Base-by-base conservation (phyloP, 2,113 vertebrate genomes). In the Dasyornis broadbenti region DNA sequence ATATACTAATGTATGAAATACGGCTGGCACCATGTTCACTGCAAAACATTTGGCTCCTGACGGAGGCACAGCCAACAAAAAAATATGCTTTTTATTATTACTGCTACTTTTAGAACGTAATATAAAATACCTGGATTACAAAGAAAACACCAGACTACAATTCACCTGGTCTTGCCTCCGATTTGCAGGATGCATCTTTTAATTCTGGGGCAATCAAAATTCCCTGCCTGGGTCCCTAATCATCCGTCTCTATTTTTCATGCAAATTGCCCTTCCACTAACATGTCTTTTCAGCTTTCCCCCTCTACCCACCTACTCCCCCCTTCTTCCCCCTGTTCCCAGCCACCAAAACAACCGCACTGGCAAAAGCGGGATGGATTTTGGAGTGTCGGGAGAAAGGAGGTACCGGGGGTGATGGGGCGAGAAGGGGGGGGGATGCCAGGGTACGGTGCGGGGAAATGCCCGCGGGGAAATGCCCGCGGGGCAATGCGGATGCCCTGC, bases 1-100 rank as follows among this genome's bases (percentile, higher is more conserved):
- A 98, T 97, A 97, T 94, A 94, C 96, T 95, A 97, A 98, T 69
- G 89, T 97, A 97, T 96, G 96, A 98, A 98, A 97, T 95, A 94
- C 56, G 16, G 94, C 95, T 96, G 96, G 95, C 95, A 96, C 91
- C 2, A 10, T 28, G 27, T 40, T 97, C 80, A 6, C 80, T 97
- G 87, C 95, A 96, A 97, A 98, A 97, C 93, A 96, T 94, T 97
- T 91, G 93, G 91, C 94, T 96, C 71, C 68, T 86, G 54, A 79
- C 15, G 61, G 92, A 97, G 78, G 78, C 77, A 96, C 72, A 94
- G 95, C 75, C 71, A 94, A 63, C 82, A 63, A 91, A 96, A 84
- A 84, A 96, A 87, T 6, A 60, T n/a, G 60, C 0, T 63, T 94
- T 90, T 95, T 92, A 89, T 89, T 95, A 85, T 81, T 92, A 53